Evolutionary conservation across 2,797 vertebrate species (phyloP).

Genomic region (Aythya fuligula): DNA sequence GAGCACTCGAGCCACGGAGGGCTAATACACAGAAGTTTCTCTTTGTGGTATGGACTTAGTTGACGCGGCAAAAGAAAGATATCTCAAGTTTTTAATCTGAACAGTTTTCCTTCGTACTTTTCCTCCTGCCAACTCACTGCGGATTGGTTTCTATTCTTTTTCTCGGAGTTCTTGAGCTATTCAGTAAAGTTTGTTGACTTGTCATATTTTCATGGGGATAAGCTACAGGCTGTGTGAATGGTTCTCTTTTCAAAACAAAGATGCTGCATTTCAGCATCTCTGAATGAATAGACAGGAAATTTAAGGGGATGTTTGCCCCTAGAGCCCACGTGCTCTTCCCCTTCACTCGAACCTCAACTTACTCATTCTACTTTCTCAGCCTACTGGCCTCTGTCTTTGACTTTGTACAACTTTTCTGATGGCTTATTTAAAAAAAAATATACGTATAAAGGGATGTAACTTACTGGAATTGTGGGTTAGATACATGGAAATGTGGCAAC

Average conservation of each 20-base stretch:
- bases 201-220: neutral
- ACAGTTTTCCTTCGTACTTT: slow-evolving; percentile 5
- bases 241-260: slow-evolving; percentile 11
- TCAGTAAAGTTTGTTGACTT: neutral
- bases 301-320: neutral
- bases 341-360: neutral
- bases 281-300: slow-evolving; percentile 2
- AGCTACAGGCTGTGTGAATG: neutral
- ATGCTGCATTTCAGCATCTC: slow-evolving; percentile 6
- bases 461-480: neutral
- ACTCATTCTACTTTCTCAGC: neutral
- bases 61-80: slow-evolving; percentile 29
- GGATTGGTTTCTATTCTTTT: slow-evolving; percentile 4
- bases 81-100: neutral
- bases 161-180: neutral
- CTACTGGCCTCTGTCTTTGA: neutral
- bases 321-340: neutral
- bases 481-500: neutral
- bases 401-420: neutral
- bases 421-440: neutral
- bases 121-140: neutral
- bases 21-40: neutral
- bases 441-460: neutral
- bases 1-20: neutral
- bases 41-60: neutral